Base-by-base conservation (phyloP, 2,797 vertebrate species). In the Lacerta bilineata region DNA sequence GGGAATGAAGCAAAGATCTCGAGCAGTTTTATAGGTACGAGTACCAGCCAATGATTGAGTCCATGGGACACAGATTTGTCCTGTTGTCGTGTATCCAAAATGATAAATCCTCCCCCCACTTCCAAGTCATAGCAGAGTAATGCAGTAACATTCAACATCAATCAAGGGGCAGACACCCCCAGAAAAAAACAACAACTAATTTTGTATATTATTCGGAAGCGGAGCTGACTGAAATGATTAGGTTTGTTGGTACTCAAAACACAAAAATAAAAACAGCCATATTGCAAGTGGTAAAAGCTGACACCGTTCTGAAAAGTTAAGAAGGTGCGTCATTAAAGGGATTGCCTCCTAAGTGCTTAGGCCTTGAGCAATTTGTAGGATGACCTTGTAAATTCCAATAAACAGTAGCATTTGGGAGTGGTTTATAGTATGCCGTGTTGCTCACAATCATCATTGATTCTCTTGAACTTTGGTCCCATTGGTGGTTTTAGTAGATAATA, bases 401-500 rank as follows among this genome's bases (percentile, higher is more conserved):
- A 95, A 93, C 69, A 61, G 93, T 93, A 96, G 94, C 95, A 90
- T 78, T 88, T 88, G 87, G 86, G 88, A 93, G 91, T 91, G 46
- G 94, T 95, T 95, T 89, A 91, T 96, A 94, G 91, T 88, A 89
- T 0, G 5, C 91, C 80, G 66, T 59, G 89, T 74, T 94, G 90
- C 80, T 94, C 87, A 80, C 86, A 86, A 78, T 94, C 91, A 79
- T 96, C 93, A 94, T 90, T 91, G 91, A 90, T 92, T 95, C 90
- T 94, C 91, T 91, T 96, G 96, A 94, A 96, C 96, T 96, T 96
- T 94, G 95, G 90, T 88, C 93, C 71, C n/a, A 84, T 87, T 94
- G 91, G 93, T 96, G 90, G 93, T 93, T 96, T 96, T 95, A 94
- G 92, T 95, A 89, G 88, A 86, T 89, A 89, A 89, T 94, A 93